Conservation (phyloP, 2,797 vertebrate genomes). For the Paguma larvata region DNA sequence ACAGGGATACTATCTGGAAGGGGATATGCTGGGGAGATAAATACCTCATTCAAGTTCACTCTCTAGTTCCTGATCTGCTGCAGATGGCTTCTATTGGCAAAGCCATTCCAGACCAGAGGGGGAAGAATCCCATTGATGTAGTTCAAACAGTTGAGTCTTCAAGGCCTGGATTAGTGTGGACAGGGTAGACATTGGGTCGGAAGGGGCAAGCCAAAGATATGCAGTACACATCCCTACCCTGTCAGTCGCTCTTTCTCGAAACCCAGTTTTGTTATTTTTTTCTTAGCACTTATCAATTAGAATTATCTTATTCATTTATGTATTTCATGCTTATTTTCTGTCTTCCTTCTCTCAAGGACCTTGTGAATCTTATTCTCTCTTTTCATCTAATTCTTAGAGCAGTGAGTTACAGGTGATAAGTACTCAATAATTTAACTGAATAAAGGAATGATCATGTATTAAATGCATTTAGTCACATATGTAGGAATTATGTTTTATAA, state of each 20-base stretch:
- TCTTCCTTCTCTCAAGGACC: neutral
- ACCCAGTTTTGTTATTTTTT: neutral
- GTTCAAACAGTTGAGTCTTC: neutral
- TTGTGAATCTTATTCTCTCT: neutral
- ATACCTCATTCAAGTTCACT: neutral
- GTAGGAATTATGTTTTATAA: neutral
- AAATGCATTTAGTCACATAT: neutral
- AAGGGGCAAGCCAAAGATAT: neutral
- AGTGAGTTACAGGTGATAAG: neutral
- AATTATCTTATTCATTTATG: neutral
- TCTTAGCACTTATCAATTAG: neutral
- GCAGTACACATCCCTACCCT: rapidly evolving
- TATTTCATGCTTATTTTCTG: neutral
- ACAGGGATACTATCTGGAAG: neutral
- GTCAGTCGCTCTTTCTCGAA: neutral
- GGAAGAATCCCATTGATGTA: neutral
- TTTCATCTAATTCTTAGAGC: neutral
- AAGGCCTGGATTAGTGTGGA: neutral
- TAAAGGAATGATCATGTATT: neutral
- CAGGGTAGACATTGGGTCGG: neutral
- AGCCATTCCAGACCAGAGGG: neutral
- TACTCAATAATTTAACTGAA: neutral
- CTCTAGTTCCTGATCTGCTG: neutral
- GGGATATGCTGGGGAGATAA: neutral
- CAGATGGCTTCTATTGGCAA: neutral